Conservation (phyloP, 1,140 invertebrate species). For the Homarus americanus region DNA sequence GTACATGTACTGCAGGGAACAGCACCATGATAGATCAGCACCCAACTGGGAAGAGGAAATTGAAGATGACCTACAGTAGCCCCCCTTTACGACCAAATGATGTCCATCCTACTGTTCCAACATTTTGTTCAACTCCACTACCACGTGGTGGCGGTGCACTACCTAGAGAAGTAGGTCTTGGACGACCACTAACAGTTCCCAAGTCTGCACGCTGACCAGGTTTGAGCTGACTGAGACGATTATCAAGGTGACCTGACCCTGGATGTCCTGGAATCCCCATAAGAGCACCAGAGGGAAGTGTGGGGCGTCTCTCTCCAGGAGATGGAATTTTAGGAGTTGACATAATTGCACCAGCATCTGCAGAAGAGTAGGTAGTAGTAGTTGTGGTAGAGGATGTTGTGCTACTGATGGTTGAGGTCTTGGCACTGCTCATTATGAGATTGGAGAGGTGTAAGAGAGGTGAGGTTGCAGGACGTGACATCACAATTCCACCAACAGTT, state of each 20-base stretch:
- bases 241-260: conserved; percentile 72
- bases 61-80: conserved; percentile 55
- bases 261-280: conserved; percentile 73
- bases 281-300: conserved; percentile 66
- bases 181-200: conserved; percentile 69
- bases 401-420: conserved; percentile 5
- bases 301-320: conserved; percentile 65
- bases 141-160: conserved; percentile 43
- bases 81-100: conserved; percentile 73
- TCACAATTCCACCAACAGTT: conserved; percentile 81
- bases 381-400: conserved; percentile 18
- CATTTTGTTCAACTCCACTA: conserved; percentile 41
- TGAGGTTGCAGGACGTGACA: conserved; percentile 75
- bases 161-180: conserved; percentile 49
- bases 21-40: conserved; percentile 17
- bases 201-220: conserved; percentile 69
- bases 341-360: conserved; percentile 10
- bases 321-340: conserved; percentile 66
- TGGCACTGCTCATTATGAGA: conserved; percentile 70
- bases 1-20: background rate
- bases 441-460: conserved; percentile 74
- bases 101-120: conserved; percentile 71
- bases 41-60: background rate
- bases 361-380: conserved; percentile 7
- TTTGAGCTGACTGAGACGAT: conserved; percentile 63